Evolutionary conservation across 2,888 invertebrate species (phyloP).

Genomic region (Tillus elongatus): DNA sequence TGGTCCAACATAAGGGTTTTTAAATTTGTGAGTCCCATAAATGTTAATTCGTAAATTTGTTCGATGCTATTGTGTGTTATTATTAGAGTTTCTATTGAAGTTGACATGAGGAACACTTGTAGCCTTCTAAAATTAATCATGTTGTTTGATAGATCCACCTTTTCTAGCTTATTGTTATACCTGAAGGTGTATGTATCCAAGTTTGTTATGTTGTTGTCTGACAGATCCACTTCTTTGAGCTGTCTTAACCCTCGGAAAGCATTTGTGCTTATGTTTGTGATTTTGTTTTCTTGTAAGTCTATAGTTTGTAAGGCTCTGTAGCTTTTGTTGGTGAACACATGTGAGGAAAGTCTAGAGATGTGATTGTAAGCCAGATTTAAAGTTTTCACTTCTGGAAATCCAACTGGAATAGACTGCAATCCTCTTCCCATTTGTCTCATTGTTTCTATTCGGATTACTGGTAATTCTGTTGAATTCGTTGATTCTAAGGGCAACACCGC

Average conservation of each 20-base stretch:
- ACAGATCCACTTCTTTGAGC: constrained; percentile 32
- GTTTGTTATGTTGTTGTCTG: constrained; percentile 32
- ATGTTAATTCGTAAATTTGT: constrained; percentile 35
- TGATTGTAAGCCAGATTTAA: constrained; percentile 34
- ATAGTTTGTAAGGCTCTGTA: constrained; percentile 31
- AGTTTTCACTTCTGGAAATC: constrained; percentile 22
- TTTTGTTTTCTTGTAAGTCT: constrained; percentile 33
- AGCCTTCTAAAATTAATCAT: constrained; percentile 30
- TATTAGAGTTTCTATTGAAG: constrained; percentile 32
- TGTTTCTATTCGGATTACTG: too few species aligned
- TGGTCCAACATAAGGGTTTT: constrained; percentile 33
- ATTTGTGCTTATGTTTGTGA: constrained; percentile 27
- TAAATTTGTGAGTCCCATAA: constrained; percentile 34
- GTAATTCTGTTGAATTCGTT: too few species aligned
- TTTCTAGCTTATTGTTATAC: constrained; percentile 30
- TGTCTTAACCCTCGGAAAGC: constrained; percentile 34
- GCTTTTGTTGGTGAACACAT: constrained; percentile 31
- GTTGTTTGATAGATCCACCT: constrained; percentile 34
- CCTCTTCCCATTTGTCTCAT: constrained; percentile 23
- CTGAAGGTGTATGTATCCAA: constrained; percentile 34
- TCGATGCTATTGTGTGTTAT: constrained; percentile 34
- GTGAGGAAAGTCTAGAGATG: constrained; percentile 26
- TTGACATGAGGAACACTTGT: constrained; percentile 32
- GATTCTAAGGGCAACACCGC: too few species aligned
- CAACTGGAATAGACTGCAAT: constrained; percentile 28